Evolutionary conservation across 2,888 invertebrate genomes (phyloP), one percentile per base, ranked within the genome.

Genomic region (Rhyacophila evoluta): DNA sequence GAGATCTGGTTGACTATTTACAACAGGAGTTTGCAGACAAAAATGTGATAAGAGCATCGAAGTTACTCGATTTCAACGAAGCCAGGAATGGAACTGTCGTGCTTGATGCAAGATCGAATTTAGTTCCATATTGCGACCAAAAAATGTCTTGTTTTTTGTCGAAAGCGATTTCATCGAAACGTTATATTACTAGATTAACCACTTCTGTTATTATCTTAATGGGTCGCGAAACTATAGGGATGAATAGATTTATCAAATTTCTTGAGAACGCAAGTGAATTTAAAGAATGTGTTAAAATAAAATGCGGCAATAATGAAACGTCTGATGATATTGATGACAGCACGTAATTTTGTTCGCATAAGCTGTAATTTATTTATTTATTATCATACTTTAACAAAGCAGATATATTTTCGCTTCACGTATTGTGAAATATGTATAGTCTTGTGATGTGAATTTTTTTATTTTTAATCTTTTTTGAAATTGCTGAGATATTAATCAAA

Each of bases 61-160:
- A 77, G 74, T 39, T 74, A 3, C 15, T 77, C n/a, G 41, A 68
- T 12, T 11, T 41, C 2, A 39, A 29, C 11, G 37, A 67, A 11
- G 37, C 3, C 27, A 6, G 15, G 4, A 12, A 75, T n/a, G 8
- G 25, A 12, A 36, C 41, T 12, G 25, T 41, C 69, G 29, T 74
- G 0, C 39, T 10, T n/a, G 6, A 37, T 2, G 2, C 38, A 4
- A 29, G 12, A 28, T 29, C 75, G 12, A 27, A 36, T 19, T 12
- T 10, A n/a, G 37, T 12, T n/a, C 25, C 72, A 10, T 75, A 73
- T 27, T 81, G 81, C 15, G 79, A 78, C 37, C 19, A 11, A 6
- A 81, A 78, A 72, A 77, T 79, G 27, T 68, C 76, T 2, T 81
- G 81, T 39, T 81, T 78, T 28, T 28, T 81, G 15, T 39, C 38